These are phyloP conservation scores for Thymelicus sylvestris DNA, from an alignment of 2,888 invertebrate genomes.

Conservation along the genomic window DNA sequence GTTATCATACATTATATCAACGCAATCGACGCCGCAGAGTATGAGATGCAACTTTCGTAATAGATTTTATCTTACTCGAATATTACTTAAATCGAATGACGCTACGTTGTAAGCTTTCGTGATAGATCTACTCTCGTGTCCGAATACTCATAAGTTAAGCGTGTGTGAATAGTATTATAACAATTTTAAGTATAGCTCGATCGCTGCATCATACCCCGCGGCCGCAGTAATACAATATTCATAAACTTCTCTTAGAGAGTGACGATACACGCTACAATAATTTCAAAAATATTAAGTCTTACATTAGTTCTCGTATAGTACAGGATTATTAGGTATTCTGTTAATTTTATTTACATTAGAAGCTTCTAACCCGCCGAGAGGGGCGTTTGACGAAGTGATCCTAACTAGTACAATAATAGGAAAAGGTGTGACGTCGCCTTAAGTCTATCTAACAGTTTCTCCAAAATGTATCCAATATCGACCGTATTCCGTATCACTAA, in stretches of 20 bases:
- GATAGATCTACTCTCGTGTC: constrained; percentile 28
- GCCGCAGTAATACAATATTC: constrained; percentile 19
- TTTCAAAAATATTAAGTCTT: constrained; percentile 77
- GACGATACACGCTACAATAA: constrained; percentile 65
- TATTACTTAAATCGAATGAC: constrained; percentile 26
- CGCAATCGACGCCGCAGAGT: constrained; percentile 29
- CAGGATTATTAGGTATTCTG: constrained; percentile 50
- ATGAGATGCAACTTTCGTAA: constrained; percentile 20
- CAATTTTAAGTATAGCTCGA: constrained; percentile 18
- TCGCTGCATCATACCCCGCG: constrained; percentile 24
- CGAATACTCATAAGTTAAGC: constrained; percentile 32
- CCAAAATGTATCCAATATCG: constrained; percentile 17
- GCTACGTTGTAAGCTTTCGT: constrained; percentile 29
- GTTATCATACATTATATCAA: constrained; percentile 3
- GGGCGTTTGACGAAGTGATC: constrained; percentile 41
- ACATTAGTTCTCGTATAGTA: constrained; percentile 62
- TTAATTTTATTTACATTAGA: constrained; percentile 55
- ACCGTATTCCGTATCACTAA: constrained; percentile 4
- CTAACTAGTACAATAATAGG: constrained; percentile 40
- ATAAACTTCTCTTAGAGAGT: constrained; percentile 48
- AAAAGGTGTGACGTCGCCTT: constrained; percentile 45
- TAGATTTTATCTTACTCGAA: constrained; percentile 16
- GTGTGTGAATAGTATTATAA: constrained; percentile 25
- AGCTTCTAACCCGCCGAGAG: constrained; percentile 52
- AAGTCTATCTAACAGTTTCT: constrained; percentile 8